phyloP scores from a whole-genome alignment of 2,888 invertebrate species.

The Lasioglossum malachurum region DNA sequence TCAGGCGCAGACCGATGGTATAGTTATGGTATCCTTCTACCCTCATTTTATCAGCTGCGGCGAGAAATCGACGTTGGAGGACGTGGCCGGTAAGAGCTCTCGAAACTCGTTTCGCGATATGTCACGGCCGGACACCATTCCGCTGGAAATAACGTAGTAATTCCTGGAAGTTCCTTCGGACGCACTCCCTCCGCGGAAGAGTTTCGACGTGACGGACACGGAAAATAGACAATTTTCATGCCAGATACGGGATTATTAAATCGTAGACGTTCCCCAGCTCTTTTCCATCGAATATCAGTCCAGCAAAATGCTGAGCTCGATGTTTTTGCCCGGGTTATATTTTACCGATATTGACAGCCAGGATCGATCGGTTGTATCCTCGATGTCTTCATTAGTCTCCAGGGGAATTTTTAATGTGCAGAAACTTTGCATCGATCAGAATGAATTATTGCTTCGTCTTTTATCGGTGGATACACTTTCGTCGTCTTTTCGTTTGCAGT shows the following conservation, averaged over 20 bases:
- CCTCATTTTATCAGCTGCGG: conserved; percentile 87
- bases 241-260: not conserved
- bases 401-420: not conserved
- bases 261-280: not conserved
- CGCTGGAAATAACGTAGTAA: not conserved
- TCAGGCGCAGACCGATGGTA: conserved; percentile 88
- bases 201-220: not conserved
- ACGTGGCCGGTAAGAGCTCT: conserved; percentile 87
- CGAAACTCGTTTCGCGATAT: not conserved
- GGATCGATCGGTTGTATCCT: not conserved
- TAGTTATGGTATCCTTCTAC: conserved; percentile 89
- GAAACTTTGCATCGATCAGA: not conserved
- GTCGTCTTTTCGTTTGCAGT: not conserved
- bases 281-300: not conserved
- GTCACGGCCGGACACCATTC: not conserved
- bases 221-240: not conserved
- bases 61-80: conserved; percentile 87
- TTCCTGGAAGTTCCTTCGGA: not conserved
- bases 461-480: not conserved
- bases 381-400: not conserved
- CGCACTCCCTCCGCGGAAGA: not conserved
- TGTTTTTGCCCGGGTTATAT: not conserved
- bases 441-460: not conserved
- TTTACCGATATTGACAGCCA: not conserved
- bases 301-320: not conserved